Evolutionary conservation across 2,797 vertebrate species (phyloP).

Genomic region (Mastacembelus armatus): DNA sequence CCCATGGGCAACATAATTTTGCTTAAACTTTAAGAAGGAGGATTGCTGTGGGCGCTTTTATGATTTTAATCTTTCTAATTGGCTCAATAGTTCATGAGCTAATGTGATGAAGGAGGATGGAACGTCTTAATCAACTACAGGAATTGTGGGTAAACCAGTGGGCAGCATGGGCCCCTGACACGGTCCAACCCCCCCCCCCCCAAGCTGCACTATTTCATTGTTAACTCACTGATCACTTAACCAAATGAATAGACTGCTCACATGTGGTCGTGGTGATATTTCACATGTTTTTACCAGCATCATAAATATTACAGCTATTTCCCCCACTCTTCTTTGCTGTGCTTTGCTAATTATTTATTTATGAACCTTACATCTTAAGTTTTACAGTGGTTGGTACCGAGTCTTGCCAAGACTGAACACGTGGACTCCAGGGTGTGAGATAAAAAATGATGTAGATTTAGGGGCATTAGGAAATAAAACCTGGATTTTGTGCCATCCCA

Average conservation of each 20-base stretch:
- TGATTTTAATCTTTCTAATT: constrained; percentile 80
- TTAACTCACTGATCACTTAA: constrained; percentile 72
- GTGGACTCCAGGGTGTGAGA: too few relatives aligned
- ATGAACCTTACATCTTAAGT: constrained; percentile 62
- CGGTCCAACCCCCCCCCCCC: constrained; percentile 13
- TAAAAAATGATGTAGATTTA: constrained; percentile 37
- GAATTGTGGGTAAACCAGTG: constrained; percentile 58
- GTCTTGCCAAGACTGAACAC: constrained; percentile 39
- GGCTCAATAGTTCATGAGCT: constrained; percentile 66
- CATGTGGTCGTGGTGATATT: constrained; percentile 69
- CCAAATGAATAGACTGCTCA: constrained; percentile 74
- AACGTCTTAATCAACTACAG: constrained; percentile 57
- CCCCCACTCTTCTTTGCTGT: constrained; percentile 16
- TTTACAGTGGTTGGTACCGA: constrained; percentile 20
- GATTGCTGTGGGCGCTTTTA: constrained; percentile 53
- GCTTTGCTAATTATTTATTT: constrained; percentile 75
- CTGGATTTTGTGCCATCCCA: constrained; percentile 18
- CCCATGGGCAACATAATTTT: constrained; percentile 62
- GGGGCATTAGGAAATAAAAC: constrained; percentile 50
- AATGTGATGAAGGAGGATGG: constrained; percentile 66
- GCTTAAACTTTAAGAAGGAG: constrained; percentile 57
- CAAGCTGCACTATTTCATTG: constrained; percentile 70
- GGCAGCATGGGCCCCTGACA: constrained; percentile 38
- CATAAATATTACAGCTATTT: constrained; percentile 70
- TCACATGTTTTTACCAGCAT: constrained; percentile 72